Conservation (phyloP, 2,797 vertebrate genomes). For the Intellagama lesueurii region DNA sequence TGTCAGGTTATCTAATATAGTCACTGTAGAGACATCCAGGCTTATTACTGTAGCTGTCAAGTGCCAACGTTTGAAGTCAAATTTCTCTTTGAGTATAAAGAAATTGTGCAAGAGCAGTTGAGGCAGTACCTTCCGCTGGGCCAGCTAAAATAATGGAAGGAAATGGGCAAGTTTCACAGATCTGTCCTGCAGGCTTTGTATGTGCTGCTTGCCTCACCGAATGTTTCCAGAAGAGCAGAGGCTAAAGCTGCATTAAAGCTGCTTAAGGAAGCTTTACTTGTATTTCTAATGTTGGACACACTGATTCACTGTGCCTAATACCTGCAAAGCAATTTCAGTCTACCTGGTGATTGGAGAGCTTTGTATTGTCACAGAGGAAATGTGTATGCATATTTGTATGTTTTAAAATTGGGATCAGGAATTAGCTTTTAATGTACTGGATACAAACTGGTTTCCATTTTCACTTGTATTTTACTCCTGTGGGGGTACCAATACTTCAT, state of each 20-base stretch:
- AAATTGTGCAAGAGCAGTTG: not conserved
- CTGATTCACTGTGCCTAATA: not conserved
- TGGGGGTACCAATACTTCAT: not conserved
- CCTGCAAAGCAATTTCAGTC: not conserved
- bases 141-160: not conserved
- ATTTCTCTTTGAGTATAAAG: not conserved
- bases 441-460: not conserved
- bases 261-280: not conserved
- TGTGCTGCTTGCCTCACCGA: not conserved
- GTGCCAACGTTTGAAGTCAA: constrained; percentile 24
- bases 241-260: not conserved
- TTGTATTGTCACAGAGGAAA: not conserved
- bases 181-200: not conserved
- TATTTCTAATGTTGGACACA: not conserved
- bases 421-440: not conserved
- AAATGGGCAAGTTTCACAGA: not conserved
- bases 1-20: not conserved
- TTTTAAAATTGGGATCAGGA: not conserved
- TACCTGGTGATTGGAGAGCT: not conserved
- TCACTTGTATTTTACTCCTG: not conserved
- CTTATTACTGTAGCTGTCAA: constrained; percentile 44
- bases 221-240: not conserved
- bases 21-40: constrained; percentile 23
- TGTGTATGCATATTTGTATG: not conserved
- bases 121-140: not conserved